These are phyloP conservation scores for Pocillopora damicornis DNA, from an alignment of 64 coral and sea anemone species.

Conservation along the genomic window DNA sequence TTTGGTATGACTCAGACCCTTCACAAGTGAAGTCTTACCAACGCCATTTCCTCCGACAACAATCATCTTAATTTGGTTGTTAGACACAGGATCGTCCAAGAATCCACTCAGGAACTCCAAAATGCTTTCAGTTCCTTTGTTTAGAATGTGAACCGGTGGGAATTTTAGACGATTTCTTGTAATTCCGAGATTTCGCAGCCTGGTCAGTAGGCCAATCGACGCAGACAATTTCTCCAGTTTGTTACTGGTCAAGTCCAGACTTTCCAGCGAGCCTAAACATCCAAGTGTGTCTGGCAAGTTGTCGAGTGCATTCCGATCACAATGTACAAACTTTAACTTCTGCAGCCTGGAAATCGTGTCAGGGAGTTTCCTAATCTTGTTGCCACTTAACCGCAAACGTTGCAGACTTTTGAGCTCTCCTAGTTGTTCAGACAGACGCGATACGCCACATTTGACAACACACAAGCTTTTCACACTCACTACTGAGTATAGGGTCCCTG, in stretches of 20 bases:
- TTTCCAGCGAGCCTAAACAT: conserved; percentile 55
- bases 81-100: conserved; percentile 79
- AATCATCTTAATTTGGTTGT: conserved; percentile 79
- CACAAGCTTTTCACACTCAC: conserved; percentile 49
- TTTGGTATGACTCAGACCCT: conserved; percentile 41
- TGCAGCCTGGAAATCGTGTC: conserved; percentile 72
- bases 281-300: conserved; percentile 77
- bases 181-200: conserved; percentile 58
- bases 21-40: conserved; percentile 70
- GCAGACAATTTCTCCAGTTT: conserved; percentile 69
- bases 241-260: conserved; percentile 71
- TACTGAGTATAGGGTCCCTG: conserved; percentile 64
- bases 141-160: conserved; percentile 61
- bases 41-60: conserved; percentile 67
- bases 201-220: conserved; percentile 74
- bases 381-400: conserved; percentile 59
- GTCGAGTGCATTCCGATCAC: conserved; percentile 68
- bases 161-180: conserved; percentile 69
- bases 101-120: conserved; percentile 71
- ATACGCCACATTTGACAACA: conserved; percentile 44
- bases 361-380: conserved; percentile 73
- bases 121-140: conserved; percentile 64
- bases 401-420: conserved; percentile 60
- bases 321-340: conserved; percentile 64
- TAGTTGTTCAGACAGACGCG: conserved; percentile 49